Evolutionary conservation across 1,140 invertebrate genomes (phyloP).

Genomic region (Agrilus planipennis): DNA sequence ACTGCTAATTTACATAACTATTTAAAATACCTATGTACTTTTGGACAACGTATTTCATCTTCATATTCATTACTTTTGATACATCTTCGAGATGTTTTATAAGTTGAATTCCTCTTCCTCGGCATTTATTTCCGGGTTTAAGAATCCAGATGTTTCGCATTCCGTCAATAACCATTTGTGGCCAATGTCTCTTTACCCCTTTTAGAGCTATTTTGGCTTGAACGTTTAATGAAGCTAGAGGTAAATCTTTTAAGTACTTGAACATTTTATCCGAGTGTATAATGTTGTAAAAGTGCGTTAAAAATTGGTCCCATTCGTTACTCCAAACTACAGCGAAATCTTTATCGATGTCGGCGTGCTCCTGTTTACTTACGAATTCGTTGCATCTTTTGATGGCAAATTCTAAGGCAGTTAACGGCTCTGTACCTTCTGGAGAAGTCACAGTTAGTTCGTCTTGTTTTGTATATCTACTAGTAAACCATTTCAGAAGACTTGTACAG

Average conservation of each 20-base stretch:
- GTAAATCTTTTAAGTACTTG: slow-evolving; percentile 30
- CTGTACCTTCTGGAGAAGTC: slow-evolving; percentile 46
- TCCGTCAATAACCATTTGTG: slow-evolving; percentile 73
- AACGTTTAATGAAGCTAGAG: slow-evolving; percentile 26
- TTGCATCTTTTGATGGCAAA: slow-evolving; percentile 66
- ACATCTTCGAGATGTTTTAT: slow-evolving; percentile 82
- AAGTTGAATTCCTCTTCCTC: slow-evolving; percentile 79
- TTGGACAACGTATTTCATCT: slow-evolving; percentile 72
- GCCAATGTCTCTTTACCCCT: slow-evolving; percentile 52
- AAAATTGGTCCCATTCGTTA: slow-evolving; percentile 78
- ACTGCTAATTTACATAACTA: neutral
- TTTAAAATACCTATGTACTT: slow-evolving; percentile 76
- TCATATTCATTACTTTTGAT: slow-evolving; percentile 51
- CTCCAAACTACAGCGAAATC: slow-evolving; percentile 57
- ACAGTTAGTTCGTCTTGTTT: slow-evolving; percentile 42
- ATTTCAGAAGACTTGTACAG: slow-evolving; percentile 71
- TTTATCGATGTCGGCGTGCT: slow-evolving; percentile 78
- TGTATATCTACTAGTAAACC: slow-evolving; percentile 49
- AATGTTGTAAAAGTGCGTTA: slow-evolving; percentile 60
- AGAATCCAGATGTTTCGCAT: slow-evolving; percentile 86
- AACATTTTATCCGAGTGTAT: slow-evolving; percentile 50
- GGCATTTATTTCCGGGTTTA: slow-evolving; percentile 87
- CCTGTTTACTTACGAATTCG: slow-evolving; percentile 60
- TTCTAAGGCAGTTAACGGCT: slow-evolving; percentile 60
- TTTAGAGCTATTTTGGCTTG: slow-evolving; percentile 38